Percentiles rank a stretch among this genome's conserved stretches.
These are phyloP conservation scores for Stigmatopora argus DNA, from an alignment of 2,113 vertebrate species.

Conservation along the genomic window DNA sequence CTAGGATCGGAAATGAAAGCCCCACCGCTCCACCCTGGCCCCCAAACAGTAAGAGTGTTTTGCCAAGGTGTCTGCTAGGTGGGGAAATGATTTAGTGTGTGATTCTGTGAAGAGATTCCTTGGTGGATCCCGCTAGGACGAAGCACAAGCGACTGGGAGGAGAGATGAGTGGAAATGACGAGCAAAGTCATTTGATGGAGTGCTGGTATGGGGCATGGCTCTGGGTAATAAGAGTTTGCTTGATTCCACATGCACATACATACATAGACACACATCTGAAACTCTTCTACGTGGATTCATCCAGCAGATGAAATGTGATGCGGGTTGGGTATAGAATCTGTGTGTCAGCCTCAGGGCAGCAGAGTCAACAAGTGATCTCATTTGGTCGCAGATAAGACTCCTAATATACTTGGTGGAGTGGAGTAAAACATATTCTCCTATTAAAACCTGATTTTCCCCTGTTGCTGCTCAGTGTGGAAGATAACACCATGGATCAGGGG, in stretches of 20 bases:
- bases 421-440: constrained; percentile 52
- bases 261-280: constrained; percentile 4
- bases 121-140: constrained; percentile 47
- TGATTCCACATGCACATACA: neutral
- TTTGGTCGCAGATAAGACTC: constrained; percentile 62
- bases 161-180: constrained; percentile 30
- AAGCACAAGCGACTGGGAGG: constrained; percentile 29
- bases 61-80: constrained; percentile 37
- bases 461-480: neutral
- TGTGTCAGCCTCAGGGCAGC: constrained; percentile 60
- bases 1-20: constrained; percentile 47
- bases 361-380: constrained; percentile 62
- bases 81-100: constrained; percentile 55
- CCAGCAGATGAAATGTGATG: constrained; percentile 52
- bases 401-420: constrained; percentile 59
- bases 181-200: constrained; percentile 42
- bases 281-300: constrained; percentile 9
- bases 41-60: constrained; percentile 39
- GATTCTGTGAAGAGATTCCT: constrained; percentile 49
- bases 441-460: constrained; percentile 1
- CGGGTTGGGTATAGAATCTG: constrained; percentile 52
- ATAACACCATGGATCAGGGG: neutral
- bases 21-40: neutral
- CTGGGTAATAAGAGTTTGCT: constrained; percentile 43
- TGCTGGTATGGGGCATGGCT: constrained; percentile 33